Conservation (phyloP, 2,113 vertebrate genomes). For the Zosterops lateralis region DNA sequence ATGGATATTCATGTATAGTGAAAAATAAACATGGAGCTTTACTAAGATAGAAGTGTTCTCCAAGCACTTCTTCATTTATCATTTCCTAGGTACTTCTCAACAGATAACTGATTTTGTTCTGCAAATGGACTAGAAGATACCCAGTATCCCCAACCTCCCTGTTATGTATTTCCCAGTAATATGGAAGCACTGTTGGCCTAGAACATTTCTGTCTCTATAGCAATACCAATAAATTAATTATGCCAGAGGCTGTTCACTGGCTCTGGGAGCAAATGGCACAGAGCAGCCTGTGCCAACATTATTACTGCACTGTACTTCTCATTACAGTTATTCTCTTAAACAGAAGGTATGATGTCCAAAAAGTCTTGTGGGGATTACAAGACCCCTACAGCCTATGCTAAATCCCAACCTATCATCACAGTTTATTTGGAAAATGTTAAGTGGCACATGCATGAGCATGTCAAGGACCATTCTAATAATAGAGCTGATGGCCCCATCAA, state of each 20-base stretch:
- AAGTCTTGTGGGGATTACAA: not conserved
- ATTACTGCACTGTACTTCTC: not conserved
- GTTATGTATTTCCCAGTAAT: not conserved
- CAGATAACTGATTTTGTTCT: not conserved
- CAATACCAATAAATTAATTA: conserved; percentile 31
- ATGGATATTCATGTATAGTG: not conserved
- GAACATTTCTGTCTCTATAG: conserved; percentile 25
- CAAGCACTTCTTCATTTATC: not conserved
- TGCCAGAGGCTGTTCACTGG: not conserved
- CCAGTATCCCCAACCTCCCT: not conserved
- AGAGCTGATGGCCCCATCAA: not conserved
- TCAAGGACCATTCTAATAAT: not conserved
- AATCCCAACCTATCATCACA: not conserved
- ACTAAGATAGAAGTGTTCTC: not conserved
- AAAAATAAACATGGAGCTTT: not conserved
- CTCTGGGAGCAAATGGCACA: not conserved
- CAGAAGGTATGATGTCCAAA: not conserved
- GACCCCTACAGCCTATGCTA: not conserved
- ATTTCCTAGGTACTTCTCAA: not conserved
- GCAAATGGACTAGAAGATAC: not conserved
- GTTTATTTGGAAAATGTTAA: not conserved
- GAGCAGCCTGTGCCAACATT: not conserved
- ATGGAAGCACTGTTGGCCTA: not conserved
- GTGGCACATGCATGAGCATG: not conserved
- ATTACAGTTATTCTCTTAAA: not conserved